Conservation (phyloP, 2,888 invertebrate species). For the Lottia scabra region DNA sequence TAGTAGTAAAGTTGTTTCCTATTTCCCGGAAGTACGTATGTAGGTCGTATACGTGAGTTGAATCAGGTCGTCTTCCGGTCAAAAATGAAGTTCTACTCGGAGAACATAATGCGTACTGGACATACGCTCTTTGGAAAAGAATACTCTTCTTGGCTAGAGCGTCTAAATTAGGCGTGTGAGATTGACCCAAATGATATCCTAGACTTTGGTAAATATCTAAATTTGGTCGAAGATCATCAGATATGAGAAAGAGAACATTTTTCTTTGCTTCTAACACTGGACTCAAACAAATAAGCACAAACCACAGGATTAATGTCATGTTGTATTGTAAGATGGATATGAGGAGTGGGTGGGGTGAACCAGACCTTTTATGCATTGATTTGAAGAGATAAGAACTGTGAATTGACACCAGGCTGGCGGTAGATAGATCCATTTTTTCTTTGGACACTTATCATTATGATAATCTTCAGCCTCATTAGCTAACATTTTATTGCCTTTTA, state of each 20-base stretch:
- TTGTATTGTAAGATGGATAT: no score
- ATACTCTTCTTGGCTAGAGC: constrained; percentile 26
- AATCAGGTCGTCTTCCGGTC: constrained; percentile 38
- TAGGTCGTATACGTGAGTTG: constrained; percentile 38
- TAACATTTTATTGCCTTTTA: no score
- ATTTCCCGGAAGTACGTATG: constrained; percentile 28
- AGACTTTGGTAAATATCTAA: constrained; percentile 23
- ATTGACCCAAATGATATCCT: constrained; percentile 1
- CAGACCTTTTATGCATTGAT: no score
- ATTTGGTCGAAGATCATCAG: constrained; percentile 35
- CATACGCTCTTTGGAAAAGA: constrained; percentile 27
- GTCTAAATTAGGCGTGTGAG: constrained; percentile 31
- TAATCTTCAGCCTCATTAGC: no score
- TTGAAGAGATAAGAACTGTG: no score
- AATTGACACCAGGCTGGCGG: no score
- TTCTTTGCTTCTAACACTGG: background rate
- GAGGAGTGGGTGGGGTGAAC: no score
- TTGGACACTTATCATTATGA: no score
- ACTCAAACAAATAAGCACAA: background rate
- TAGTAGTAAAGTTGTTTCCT: constrained; percentile 38
- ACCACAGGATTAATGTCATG: no score
- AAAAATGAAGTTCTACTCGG: constrained; percentile 27
- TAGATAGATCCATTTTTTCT: no score
- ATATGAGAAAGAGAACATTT: constrained; percentile 34
- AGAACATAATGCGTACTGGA: constrained; percentile 22